A percentile compares a stretch with the other conserved stretches of the same genome.
phyloP scores from a whole-genome alignment of 2,797 vertebrate species.

The Pempheris klunzingeri region DNA sequence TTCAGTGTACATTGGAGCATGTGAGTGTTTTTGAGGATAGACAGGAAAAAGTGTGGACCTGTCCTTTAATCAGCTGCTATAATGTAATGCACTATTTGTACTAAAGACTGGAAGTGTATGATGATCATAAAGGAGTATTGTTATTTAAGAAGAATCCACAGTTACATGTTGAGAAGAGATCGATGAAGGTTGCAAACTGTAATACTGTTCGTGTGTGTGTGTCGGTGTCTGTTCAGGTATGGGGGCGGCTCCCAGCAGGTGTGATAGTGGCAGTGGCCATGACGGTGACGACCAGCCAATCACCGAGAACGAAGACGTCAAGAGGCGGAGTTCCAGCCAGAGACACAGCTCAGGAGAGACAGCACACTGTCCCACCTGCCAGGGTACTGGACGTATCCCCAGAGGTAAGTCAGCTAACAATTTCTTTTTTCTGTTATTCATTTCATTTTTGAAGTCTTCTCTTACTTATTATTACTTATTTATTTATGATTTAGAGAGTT shows the following conservation, averaged over 20 bases:
- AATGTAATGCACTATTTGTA: no score
- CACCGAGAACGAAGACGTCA: slow-evolving; percentile 6
- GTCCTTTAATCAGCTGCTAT: no score
- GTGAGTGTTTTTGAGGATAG: not conserved
- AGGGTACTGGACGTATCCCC: slow-evolving; percentile 84
- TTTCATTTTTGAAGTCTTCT: not conserved
- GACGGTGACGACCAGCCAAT: slow-evolving; percentile 58
- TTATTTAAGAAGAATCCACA: no score
- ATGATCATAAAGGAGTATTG: no score
- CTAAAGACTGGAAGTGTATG: no score
- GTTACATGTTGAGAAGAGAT: no score
- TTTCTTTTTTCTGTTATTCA: not conserved
- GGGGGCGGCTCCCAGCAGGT: slow-evolving; percentile 27
- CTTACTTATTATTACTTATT: no score
- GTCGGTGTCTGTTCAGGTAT: slow-evolving; percentile 34
- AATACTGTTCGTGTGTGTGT: no score
- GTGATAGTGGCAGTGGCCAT: not conserved
- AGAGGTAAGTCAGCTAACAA: slow-evolving; percentile 65
- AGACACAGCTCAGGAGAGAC: slow-evolving; percentile 47
- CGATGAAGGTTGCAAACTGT: no score
- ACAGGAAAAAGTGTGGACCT: not conserved
- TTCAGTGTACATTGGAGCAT: not conserved
- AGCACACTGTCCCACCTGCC: slow-evolving; percentile 83
- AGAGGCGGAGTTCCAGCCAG: slow-evolving; percentile 18
- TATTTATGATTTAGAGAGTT: no score